These are phyloP conservation scores for Mesoligia furuncula DNA, from an alignment of 2,888 invertebrate species.

Conservation along the genomic window DNA sequence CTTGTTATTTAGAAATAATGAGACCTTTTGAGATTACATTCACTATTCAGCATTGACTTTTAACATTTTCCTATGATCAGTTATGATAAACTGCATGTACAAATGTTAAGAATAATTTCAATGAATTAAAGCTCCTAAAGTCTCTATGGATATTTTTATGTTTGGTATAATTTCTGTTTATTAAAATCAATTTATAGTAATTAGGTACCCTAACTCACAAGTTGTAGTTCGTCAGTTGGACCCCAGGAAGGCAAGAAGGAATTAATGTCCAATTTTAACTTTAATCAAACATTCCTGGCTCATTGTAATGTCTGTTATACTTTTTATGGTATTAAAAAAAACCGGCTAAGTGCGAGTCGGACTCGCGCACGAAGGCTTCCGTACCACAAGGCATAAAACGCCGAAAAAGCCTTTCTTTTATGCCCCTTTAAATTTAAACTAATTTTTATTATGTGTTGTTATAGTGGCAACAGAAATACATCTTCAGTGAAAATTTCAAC, in stretches of 20 bases:
- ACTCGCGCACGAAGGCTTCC: no score
- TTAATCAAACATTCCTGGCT: not conserved
- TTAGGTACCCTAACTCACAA: not conserved
- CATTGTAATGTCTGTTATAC: not conserved
- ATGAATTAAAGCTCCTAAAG: not conserved
- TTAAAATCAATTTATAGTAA: not conserved
- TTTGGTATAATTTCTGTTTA: not conserved
- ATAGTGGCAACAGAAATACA: no score
- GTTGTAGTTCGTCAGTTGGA: not conserved
- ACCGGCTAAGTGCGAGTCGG: no score
- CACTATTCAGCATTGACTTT: conserved; percentile 17
- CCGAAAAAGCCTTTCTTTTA: no score
- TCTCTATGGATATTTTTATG: not conserved
- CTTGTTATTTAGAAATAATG: conserved; percentile 10
- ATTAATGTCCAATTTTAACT: not conserved
- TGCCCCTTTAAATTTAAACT: no score
- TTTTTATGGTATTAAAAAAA: not conserved
- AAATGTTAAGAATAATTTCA: conserved; percentile 14
- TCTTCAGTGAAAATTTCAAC: no score
- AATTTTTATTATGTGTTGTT: no score
- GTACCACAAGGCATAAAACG: no score
- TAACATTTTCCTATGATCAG: conserved; percentile 2
- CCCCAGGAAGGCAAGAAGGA: not conserved
- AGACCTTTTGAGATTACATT: conserved; percentile 4
- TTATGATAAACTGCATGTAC: not conserved